Percentiles rank a stretch among this genome's conserved stretches.
Conservation (phyloP, 2,888 invertebrate species). For the Sinodicranocentrus sp. region DNA sequence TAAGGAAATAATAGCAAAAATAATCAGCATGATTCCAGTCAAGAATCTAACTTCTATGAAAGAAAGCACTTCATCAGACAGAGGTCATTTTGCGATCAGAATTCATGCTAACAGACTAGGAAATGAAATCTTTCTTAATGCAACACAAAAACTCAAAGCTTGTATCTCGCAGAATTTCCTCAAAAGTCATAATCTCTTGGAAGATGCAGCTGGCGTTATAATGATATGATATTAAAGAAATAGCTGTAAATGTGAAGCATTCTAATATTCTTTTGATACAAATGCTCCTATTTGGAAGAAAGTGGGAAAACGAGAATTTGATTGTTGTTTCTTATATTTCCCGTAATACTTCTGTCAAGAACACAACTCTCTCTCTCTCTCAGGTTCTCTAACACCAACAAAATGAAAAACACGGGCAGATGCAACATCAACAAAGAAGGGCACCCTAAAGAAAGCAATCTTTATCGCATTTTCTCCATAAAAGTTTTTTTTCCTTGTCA, state of each 20-base stretch:
- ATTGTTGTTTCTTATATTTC: constrained; percentile 56
- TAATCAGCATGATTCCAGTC: no score
- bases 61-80: not conserved
- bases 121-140: not conserved
- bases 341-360: constrained; percentile 47
- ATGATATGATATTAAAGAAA: constrained; percentile 64
- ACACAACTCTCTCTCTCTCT: not conserved
- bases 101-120: not conserved
- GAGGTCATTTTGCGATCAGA: not conserved
- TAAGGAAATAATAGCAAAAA: no score
- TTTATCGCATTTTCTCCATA: constrained; percentile 64
- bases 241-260: constrained; percentile 57
- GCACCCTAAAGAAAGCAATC: constrained; percentile 55
- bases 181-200: constrained; percentile 39
- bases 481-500: constrained; percentile 37
- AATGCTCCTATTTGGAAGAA: constrained; percentile 28
- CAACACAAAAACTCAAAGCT: no score
- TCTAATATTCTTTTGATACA: constrained; percentile 36
- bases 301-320: constrained; percentile 64
- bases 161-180: no score
- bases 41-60: no score
- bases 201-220: constrained; percentile 52
- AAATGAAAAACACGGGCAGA: constrained; percentile 53
- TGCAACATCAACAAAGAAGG: constrained; percentile 45
- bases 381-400: constrained; percentile 19